phyloP scores from a whole-genome alignment of 2,888 invertebrate genomes.

The Epinotia bilunana region DNA sequence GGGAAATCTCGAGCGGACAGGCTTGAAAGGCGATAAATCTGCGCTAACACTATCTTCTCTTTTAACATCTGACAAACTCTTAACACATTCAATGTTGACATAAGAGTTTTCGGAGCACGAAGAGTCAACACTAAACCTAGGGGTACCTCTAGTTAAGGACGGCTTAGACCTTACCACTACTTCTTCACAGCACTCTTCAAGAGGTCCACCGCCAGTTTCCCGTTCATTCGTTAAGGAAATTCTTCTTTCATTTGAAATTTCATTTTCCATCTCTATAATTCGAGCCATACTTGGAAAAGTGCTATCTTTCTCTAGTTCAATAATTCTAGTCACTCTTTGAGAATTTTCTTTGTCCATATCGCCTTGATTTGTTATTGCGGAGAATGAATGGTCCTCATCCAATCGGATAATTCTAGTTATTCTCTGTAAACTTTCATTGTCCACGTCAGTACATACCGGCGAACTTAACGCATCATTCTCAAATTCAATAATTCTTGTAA shows the following conservation, averaged over 20 bases:
- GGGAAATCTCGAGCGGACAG: conserved; percentile 75
- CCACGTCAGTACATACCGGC: conserved; percentile 62
- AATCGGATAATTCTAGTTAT: conserved; percentile 76
- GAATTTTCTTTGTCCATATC: conserved; percentile 68
- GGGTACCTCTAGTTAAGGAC: conserved; percentile 69
- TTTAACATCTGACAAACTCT: conserved; percentile 82
- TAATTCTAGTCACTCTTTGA: conserved; percentile 72
- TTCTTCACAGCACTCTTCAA: conserved; percentile 70
- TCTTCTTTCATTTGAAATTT: conserved; percentile 79
- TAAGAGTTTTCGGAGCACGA: conserved; percentile 84
- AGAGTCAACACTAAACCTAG: conserved; percentile 82
- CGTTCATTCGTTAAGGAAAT: conserved; percentile 80
- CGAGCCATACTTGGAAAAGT: conserved; percentile 78
- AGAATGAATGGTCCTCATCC: conserved; percentile 74
- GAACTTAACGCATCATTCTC: conserved; percentile 67
- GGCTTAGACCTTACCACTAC: conserved; percentile 72
- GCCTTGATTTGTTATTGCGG: conserved; percentile 66
- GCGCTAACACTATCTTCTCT: conserved; percentile 68
- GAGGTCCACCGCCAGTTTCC: conserved; percentile 75
- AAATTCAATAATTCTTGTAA: conserved; percentile 79
- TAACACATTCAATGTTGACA: conserved; percentile 81
- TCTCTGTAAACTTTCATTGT: conserved; percentile 70
- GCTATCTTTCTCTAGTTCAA: conserved; percentile 74
- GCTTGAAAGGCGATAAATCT: conserved; percentile 71
- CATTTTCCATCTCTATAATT: conserved; percentile 83